phyloP scores from a whole-genome alignment of 2,113 vertebrate genomes.

The Sander vitreus region DNA sequence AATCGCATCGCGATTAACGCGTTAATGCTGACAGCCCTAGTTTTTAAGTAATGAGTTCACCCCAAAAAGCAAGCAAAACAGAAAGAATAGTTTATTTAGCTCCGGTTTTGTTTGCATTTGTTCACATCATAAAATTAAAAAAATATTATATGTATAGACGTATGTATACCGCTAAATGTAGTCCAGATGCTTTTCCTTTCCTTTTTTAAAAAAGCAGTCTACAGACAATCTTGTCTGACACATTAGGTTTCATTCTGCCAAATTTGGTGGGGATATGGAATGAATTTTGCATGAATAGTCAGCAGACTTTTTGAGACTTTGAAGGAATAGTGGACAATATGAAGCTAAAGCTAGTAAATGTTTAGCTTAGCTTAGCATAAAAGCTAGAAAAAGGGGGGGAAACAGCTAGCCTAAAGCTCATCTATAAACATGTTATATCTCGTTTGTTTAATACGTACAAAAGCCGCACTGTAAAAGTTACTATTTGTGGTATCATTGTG shows the following conservation, averaged over 20 bases:
- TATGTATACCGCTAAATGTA: neutral
- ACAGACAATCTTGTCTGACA: neutral
- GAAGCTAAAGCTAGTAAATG: neutral
- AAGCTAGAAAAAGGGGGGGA: neutral
- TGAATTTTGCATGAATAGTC: neutral
- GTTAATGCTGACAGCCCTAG: too few species aligned
- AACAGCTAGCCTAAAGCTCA: neutral
- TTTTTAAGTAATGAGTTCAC: neutral
- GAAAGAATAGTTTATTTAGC: neutral
- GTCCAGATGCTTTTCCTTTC: neutral
- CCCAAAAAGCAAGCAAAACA: neutral
- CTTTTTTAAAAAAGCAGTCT: neutral
- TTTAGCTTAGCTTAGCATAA: conserved; percentile 3
- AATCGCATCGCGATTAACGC: too few species aligned
- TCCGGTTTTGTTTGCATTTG: neutral
- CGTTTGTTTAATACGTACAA: neutral
- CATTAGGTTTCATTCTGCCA: neutral
- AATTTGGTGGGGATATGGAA: neutral
- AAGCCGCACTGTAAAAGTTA: neutral
- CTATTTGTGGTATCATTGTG: neutral
- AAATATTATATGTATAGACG: neutral
- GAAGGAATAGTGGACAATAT: neutral
- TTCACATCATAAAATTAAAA: neutral
- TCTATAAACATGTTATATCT: neutral
- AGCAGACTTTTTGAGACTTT: neutral